Base-by-base conservation (phyloP, 37 sponge, comb jelly and placozoan species). In the Spongilla lacustris region DNA sequence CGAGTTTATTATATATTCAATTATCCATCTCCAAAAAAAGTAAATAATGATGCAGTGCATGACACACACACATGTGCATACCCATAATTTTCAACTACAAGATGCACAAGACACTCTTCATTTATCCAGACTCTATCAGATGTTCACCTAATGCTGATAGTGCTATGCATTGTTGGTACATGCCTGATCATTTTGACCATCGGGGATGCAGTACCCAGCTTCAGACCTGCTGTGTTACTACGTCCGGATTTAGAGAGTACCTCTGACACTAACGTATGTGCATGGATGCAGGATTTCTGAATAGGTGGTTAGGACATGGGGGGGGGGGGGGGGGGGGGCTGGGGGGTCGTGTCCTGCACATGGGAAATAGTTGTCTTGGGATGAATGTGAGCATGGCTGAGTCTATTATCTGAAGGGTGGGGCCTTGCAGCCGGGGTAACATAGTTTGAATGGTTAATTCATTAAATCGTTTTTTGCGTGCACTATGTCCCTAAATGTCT, bases 1-100 rank as follows among this genome's bases (percentile, higher is more conserved):
- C 2, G 80, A 23, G 80, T 79, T 4, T 79, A 79, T 50, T 79
- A 79, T 33, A 79, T 79, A 79, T 79, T 79, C 24, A 79, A 66
- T 50, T 58, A 79, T 50, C 80, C 80, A 27, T 66, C 50, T 23
- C 50, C 66, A 24, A 48, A 49, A 50, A 79, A 79, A n/a, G 80
- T 58, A 38, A 76, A 31, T 6, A 6, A 31, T 30, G 34, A 28
- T 10, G 4, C 49, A 4, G 1, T 10, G 8, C 25, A 34, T 5
- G 6, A 58, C 58, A 58, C 58, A 58, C 58, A 58, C 58, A 58
- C 1, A 58, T 14, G 11, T 58, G 11, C 58, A 17, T 58, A 58
- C 58, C 4, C 58, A 58, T 17, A 58, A 10, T 8, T 46, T 46
- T 46, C 46, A 46, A 4, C 8, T 8, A 46, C 46, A 46, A 58